Base-by-base conservation (phyloP, 2,888 invertebrate species). In the Pseudococcus longispinus region DNA sequence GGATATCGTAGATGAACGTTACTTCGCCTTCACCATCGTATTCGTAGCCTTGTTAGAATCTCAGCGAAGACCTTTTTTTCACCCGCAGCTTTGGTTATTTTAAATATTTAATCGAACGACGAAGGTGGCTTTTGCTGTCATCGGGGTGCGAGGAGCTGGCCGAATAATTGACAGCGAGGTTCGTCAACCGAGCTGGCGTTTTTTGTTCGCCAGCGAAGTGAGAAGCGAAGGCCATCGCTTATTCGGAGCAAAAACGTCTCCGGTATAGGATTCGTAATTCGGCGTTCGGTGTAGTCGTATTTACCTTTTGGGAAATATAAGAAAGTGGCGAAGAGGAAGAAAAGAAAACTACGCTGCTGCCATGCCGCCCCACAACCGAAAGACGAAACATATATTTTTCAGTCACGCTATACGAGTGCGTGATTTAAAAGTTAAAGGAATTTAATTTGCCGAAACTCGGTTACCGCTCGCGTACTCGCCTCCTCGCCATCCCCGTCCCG, bases 381-480 rank as follows among this genome's bases (percentile, higher is more conserved):
- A 83, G 55, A 83, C 23, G 83, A 82, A 82, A 82, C 42, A 46
- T 82, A 51, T 83, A 51, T 29, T 83, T 83, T 83, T 51, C 51
- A 51, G 83, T 83, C 83, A 51, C 83, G 83, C 83, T 51, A 83
- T n/a, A 26, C 51, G 37, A 32, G 83, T 83, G 83, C 83, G 83
- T 83, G 83, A 83, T 83, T 74, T 74, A 23, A n/a, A 74, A 74
- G 51, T 51, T 51, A 83, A 83, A 55, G 51, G 83, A 29, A 46
- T 51, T 83, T 83, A 42, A 82, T 82, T 46, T 46, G 83, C 55
- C 32, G 82, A 46, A 82, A 74, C 74, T 74, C 74, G 74, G 74
- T 74, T 74, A 74, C 74, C 74, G 13, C 74, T 37, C 29, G 37
- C n/a, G 37, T 37, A 23, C 23, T 20, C 65, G 23, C 9, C 26